A percentile compares a stretch with the other conserved stretches of the same genome.
Conservation (phyloP, 2,888 invertebrate genomes). For the Drosophila rellima region DNA sequence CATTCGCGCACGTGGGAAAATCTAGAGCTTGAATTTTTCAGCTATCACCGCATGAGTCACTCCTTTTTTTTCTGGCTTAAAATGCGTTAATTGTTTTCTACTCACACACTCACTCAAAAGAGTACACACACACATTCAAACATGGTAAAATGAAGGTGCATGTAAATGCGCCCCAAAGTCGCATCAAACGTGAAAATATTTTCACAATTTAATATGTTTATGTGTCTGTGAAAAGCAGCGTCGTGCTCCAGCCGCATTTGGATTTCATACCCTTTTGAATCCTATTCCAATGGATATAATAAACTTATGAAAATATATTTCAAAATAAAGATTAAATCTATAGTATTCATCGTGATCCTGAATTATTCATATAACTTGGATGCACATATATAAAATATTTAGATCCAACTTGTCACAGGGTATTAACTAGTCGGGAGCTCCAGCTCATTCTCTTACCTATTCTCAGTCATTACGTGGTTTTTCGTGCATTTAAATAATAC, state of each 20-base stretch:
- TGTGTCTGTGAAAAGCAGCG: constrained; percentile 9
- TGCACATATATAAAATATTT: too few species aligned
- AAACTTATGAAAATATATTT: not conserved
- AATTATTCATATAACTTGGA: too few species aligned
- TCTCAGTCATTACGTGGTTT: constrained; percentile 60
- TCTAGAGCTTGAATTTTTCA: constrained; percentile 54
- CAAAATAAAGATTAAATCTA: too few species aligned
- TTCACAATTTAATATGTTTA: constrained; percentile 23
- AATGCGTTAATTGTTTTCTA: constrained; percentile 79
- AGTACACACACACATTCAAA: constrained; percentile 1
- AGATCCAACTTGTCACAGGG: not conserved
- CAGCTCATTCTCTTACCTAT: not conserved
- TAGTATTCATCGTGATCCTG: too few species aligned
- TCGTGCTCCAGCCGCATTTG: not conserved
- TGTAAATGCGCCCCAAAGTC: constrained; percentile 56
- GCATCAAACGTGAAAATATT: constrained; percentile 73
- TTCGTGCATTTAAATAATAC: constrained; percentile 64
- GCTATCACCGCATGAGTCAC: constrained; percentile 66
- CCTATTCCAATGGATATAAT: not conserved
- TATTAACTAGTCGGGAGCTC: not conserved
- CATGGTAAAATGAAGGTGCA: constrained; percentile 26
- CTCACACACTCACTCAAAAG: constrained; percentile 40
- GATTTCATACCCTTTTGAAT: constrained; percentile 4
- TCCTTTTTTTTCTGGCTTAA: constrained; percentile 46
- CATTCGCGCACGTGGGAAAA: constrained; percentile 65